Base-by-base conservation (phyloP, 2,113 vertebrate species). In the Platanista minor region DNA sequence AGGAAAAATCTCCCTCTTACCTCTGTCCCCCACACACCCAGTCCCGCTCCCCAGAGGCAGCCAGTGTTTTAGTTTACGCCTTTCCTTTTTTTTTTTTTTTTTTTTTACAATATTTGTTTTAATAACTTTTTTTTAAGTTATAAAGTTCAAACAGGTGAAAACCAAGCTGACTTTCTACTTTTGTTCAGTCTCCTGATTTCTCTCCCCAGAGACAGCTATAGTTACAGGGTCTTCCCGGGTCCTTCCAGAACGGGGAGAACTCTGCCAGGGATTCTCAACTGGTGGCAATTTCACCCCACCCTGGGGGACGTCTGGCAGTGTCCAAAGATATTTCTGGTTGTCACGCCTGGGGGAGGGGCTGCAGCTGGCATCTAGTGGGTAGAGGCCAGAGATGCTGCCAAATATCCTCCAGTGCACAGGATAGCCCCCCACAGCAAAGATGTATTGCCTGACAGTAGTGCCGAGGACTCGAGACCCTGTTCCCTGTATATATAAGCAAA, bases 141-240 rank as follows among this genome's bases (percentile, higher is more conserved):
- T 84, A 84, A 54, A 57, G 36, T 88, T 90, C 25, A 62, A 86
- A 59, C n/a, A 74, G 29, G 23, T 80, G 20, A 84, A 84, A 83
- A 91, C 59, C 33, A 11, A 39, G 11, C 41, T 90, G 90, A 11
- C 43, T 57, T 83, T 67, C 52, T 64, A 54, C 27, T 87, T 90
- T 67, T 61, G 49, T 46, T 93, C 23, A 9, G 8, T 14, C 20
- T 57, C 31, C 77, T 64, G n/a, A 20, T 75, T 71, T 91, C 83
- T 75, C 1, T 61, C 59, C 57, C 71, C 31, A 62, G 57, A 85
- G n/a, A 88, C 49, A 77, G 6, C 23, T 31, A 0, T 8, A 67
- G 18, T 27, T 59, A 33, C 3, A 90, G 69, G 29, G 36, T 49
- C 66, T 90, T 61, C 21, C 12, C 75, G 2, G 59, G 25, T 92